Conservation (phyloP, 2,113 vertebrate genomes). For the Protomyctophum bolini region DNA sequence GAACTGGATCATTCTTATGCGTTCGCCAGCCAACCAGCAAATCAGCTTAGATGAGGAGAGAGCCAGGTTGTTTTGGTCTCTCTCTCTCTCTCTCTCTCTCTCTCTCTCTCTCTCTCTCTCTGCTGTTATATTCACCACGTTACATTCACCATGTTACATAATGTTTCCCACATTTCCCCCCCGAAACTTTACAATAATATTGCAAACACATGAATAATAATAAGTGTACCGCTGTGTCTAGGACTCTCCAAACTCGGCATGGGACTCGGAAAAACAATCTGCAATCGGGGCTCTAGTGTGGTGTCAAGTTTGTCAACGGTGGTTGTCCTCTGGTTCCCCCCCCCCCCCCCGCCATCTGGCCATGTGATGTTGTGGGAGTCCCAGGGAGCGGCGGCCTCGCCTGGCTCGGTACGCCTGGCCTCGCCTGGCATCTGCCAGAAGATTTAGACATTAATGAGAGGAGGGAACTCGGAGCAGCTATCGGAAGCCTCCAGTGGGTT, state of each 20-base stretch:
- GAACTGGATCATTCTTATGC: conserved; percentile 69
- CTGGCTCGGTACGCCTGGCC: conserved; percentile 36
- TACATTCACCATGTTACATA: too few relatives aligned
- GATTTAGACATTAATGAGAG: conserved; percentile 66
- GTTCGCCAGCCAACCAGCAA: conserved; percentile 67
- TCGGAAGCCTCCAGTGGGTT: conserved; percentile 23
- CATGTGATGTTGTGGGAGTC: conserved; percentile 47
- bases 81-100: too few relatives aligned
- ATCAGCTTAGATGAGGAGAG: conserved; percentile 60
- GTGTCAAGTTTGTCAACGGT: conserved; percentile 10
- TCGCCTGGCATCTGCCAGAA: conserved; percentile 59
- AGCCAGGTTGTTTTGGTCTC: conserved; percentile 54
- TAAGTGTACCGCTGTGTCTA: too few relatives aligned
- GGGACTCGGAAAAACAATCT: too few relatives aligned
- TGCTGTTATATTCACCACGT: too few relatives aligned
- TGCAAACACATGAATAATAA: too few relatives aligned
- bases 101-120: too few relatives aligned
- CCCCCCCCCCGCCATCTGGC: conserved; percentile 64
- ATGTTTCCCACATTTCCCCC: too few relatives aligned
- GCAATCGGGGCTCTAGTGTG: not conserved
- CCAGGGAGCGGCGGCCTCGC: conserved; percentile 50
- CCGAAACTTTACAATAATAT: too few relatives aligned
- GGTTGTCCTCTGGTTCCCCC: conserved; percentile 36
- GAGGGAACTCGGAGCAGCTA: conserved; percentile 45
- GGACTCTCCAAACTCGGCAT: too few relatives aligned